These are phyloP conservation scores for Asbolus verrucosus DNA, from an alignment of 1,140 invertebrate genomes.

Conservation along the genomic window DNA sequence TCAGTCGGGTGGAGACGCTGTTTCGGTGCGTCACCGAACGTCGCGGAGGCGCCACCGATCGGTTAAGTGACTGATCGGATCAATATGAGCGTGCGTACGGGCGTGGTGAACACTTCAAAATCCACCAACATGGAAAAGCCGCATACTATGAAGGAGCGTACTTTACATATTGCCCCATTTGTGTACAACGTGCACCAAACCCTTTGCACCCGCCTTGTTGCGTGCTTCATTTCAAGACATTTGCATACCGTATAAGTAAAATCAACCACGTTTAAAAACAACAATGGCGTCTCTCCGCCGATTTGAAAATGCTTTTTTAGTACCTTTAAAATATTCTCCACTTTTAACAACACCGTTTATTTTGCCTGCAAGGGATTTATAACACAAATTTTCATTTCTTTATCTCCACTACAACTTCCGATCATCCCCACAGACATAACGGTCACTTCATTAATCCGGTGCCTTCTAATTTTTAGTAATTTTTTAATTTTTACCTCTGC, in stretches of 20 bases:
- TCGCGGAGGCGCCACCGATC: slow-evolving; percentile 51
- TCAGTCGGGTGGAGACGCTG: slow-evolving; percentile 51
- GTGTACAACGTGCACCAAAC: background rate
- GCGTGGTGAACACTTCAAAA: slow-evolving; percentile 52
- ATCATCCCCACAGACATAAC: too few species aligned
- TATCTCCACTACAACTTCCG: too few species aligned
- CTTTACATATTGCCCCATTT: slow-evolving; percentile 7
- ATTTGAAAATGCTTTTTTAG: background rate
- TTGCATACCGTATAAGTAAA: slow-evolving; percentile 23
- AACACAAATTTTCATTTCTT: too few species aligned
- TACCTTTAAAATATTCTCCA: too few species aligned
- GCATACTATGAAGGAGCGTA: slow-evolving; percentile 9
- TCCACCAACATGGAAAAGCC: slow-evolving; percentile 33
- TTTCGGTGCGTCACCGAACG: slow-evolving; percentile 54
- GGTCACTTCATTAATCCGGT: too few species aligned
- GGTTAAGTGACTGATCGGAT: slow-evolving; percentile 48
- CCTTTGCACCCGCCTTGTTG: slow-evolving; percentile 24
- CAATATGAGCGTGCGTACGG: slow-evolving; percentile 60
- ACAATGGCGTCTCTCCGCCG: slow-evolving; percentile 1
- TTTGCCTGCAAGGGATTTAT: too few species aligned
- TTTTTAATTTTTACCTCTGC: too few species aligned
- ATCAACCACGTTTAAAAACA: background rate
- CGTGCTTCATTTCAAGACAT: background rate
- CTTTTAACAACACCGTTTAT: too few species aligned
- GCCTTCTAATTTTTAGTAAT: too few species aligned